Evolutionary conservation across 2,888 invertebrate species (phyloP).

Genomic region (Holacanthella duospinosa): DNA sequence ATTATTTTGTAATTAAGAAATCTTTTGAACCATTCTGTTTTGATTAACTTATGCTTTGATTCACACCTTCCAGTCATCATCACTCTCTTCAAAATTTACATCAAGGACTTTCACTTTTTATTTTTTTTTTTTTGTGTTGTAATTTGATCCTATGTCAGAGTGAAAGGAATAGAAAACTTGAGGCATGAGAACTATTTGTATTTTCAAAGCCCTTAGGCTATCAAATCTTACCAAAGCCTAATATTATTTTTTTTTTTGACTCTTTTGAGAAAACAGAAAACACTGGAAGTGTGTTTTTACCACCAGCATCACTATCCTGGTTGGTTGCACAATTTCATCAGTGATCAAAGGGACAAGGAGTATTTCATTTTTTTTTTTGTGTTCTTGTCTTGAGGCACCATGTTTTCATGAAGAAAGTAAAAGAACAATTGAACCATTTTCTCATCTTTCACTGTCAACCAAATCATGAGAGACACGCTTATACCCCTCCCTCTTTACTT

Average conservation of each 20-base stretch:
- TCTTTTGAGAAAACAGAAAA: too few species aligned
- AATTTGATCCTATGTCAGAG: too few species aligned
- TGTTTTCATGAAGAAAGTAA: background rate
- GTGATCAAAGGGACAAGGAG: constrained; percentile 1
- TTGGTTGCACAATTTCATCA: constrained; percentile 38
- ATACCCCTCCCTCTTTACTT: background rate
- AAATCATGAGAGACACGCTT: background rate
- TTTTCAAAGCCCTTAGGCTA: background rate
- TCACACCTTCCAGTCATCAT: background rate
- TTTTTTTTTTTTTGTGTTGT: background rate
- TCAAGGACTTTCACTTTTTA: background rate
- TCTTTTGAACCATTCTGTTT: background rate
- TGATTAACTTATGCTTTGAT: background rate
- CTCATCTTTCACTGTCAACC: background rate
- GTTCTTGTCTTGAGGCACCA: background rate
- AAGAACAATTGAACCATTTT: background rate
- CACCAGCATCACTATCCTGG: constrained; percentile 10
- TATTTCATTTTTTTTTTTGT: background rate
- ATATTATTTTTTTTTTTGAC: background rate
- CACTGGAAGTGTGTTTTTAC: background rate
- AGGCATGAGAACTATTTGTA: too few species aligned
- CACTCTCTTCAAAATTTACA: background rate
- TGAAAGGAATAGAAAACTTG: too few species aligned
- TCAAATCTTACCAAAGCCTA: background rate
- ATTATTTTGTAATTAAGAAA: background rate